Base-by-base conservation (phyloP, 2,113 vertebrate species). In the Cinclus cinclus region DNA sequence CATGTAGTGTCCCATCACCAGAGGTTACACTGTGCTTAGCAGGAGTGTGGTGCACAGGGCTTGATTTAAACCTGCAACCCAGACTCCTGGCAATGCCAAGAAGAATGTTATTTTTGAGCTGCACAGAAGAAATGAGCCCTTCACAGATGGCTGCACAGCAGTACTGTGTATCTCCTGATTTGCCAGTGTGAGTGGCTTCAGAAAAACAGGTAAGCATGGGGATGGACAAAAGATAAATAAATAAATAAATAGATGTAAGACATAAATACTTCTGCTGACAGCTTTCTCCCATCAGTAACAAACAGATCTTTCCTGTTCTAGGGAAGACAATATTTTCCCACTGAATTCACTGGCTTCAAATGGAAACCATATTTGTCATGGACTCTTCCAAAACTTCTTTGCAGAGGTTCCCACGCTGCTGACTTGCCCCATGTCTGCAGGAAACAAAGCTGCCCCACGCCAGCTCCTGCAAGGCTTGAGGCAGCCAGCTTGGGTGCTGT, bases 351-450 rank as follows among this genome's bases (percentile, higher is more conserved):
- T 44, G 47, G 23, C 50, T 86, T 88, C 68, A 76, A 89, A 74
- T 27, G 21, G 42, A 60, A 87, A 55, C 16, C 0, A 2, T 13
- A 19, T 75, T 94, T 81, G 68, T 77, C 21, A 16, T 5, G 25
- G 27, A 55, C 33, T 83, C 56, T 68, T 71, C 60, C 62, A 83
- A 75, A 83, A 60, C 17, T 65, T 68, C 16, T 89, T 67, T 89
- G 73, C 41, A 83, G 75, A 87, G 3, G 24, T 56, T 92, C 56
- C 77, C 73, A 63, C 2, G 2, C 35, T 35, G 44, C 90, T 81
- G 90, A 63, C 21, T 67, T 33, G 35, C 27, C 15, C 7, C 0
- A 0, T 44, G 30, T 55, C 60, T 87, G 60, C 55, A 3, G 4
- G 46, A 53, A 56, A 52, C 52, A 81, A 55, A 67, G 30, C 56